These are phyloP conservation scores for Uropsilus gracilis DNA, from an alignment of 2,113 vertebrate genomes.

Conservation along the genomic window DNA sequence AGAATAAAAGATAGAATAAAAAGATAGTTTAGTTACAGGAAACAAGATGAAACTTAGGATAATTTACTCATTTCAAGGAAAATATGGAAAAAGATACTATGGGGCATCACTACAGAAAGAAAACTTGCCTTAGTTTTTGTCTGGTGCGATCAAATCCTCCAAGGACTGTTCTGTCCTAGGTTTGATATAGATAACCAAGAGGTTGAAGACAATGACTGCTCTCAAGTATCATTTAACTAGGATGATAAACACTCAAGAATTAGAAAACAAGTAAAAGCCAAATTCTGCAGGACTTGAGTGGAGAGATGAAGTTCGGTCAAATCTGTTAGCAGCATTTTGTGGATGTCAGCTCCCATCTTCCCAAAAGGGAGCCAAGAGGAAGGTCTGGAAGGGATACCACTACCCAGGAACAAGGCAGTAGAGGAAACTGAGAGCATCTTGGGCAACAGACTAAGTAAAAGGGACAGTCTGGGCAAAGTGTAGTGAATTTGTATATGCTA, in stretches of 20 bases:
- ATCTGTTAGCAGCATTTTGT: not conserved
- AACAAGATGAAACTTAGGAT: constrained; percentile 6
- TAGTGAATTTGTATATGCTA: not conserved
- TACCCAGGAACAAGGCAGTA: not conserved
- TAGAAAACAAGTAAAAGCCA: not conserved
- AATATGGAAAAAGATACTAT: not conserved
- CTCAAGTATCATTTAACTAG: not conserved
- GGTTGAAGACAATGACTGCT: not conserved
- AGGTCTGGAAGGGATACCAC: not conserved
- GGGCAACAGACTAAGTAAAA: not conserved
- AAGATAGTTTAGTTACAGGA: not conserved
- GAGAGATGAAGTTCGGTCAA: not conserved
- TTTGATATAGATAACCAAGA: not conserved
- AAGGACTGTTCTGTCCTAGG: not conserved
- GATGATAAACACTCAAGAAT: not conserved
- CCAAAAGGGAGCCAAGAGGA: no score
- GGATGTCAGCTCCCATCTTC: not conserved
- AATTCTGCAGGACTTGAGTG: not conserved
- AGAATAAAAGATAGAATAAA: not conserved
- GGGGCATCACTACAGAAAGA: not conserved
- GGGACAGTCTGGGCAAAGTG: not conserved
- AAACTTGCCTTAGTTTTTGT: not conserved
- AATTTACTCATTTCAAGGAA: not conserved
- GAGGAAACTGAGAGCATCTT: not conserved
- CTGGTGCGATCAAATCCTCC: not conserved